These are phyloP conservation scores for Dipus sagitta DNA, from an alignment of 2,797 vertebrate species.

Conservation along the genomic window DNA sequence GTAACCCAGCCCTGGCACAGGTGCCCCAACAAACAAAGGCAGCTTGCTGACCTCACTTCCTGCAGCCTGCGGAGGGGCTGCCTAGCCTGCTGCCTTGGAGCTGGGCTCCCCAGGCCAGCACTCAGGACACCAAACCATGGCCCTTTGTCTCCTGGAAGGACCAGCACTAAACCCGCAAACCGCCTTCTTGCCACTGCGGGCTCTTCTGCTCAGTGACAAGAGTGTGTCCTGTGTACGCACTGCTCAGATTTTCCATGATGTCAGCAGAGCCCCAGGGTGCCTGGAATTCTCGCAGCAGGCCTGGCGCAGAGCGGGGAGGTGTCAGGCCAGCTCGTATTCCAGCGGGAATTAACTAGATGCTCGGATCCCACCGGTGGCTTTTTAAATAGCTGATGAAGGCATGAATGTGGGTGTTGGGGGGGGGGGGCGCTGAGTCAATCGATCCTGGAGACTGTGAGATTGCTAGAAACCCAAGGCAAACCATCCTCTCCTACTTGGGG, in stretches of 20 bases:
- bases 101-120: neutral
- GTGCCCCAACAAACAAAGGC: neutral
- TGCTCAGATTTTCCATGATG: conserved; percentile 65
- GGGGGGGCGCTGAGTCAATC: neutral
- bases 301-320: neutral
- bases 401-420: too few species aligned
- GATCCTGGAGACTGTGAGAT: neutral
- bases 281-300: conserved; percentile 33
- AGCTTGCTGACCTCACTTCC: neutral
- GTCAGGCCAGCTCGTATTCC: neutral
- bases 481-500: neutral
- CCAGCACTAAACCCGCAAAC: neutral
- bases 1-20: conserved; percentile 19
- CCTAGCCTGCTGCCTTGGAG: neutral
- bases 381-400: neutral
- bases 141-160: conserved; percentile 54
- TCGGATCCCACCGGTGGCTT: neutral
- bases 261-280: conserved; percentile 13
- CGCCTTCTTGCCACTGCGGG: neutral
- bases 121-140: neutral
- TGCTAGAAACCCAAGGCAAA: neutral
- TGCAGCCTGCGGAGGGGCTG: neutral
- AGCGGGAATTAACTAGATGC: neutral
- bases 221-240: neutral
- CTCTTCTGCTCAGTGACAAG: conserved; percentile 44